Conservation (phyloP, 1,140 invertebrate species). For the Orussus abietinus region DNA sequence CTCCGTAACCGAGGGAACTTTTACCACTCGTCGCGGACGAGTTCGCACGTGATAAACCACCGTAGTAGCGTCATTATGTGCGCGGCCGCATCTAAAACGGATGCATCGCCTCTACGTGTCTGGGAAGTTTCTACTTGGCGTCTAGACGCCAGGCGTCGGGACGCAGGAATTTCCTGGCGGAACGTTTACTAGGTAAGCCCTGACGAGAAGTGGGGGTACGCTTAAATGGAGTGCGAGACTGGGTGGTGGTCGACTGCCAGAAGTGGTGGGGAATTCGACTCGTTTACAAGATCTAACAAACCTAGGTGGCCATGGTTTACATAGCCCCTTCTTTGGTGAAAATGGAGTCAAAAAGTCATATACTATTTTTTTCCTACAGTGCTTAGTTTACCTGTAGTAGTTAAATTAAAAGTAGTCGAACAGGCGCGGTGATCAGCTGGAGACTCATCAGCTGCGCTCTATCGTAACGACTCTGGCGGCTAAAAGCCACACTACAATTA, state of each 20-base stretch:
- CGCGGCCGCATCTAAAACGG: conserved; percentile 11
- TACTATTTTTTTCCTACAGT: too few species aligned
- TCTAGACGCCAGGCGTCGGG: conserved; percentile 12
- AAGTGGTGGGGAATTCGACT: neutral
- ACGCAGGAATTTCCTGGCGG: conserved; percentile 22
- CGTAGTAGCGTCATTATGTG: conserved; percentile 25
- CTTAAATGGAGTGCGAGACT: neutral
- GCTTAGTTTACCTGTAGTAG: too few species aligned
- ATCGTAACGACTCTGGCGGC: too few species aligned
- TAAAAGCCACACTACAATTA: too few species aligned
- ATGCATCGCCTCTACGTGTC: conserved; percentile 33
- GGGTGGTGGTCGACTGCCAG: neutral
- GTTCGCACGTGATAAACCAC: conserved; percentile 27
- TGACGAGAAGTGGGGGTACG: conserved; percentile 8
- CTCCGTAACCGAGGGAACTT: conserved; percentile 17
- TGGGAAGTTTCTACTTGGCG: conserved; percentile 20
- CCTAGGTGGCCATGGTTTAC: too few species aligned
- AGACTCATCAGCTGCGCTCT: too few species aligned
- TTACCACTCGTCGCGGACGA: conserved; percentile 13
- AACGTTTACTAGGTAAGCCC: conserved; percentile 7
- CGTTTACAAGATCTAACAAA: conserved; percentile 3
- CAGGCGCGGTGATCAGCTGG: too few species aligned
- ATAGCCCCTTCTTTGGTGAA: too few species aligned
- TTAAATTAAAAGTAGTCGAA: too few species aligned
- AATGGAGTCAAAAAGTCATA: too few species aligned